Base-by-base conservation (phyloP, 2,113 vertebrate species). In the Anthoscopus minutus region DNA sequence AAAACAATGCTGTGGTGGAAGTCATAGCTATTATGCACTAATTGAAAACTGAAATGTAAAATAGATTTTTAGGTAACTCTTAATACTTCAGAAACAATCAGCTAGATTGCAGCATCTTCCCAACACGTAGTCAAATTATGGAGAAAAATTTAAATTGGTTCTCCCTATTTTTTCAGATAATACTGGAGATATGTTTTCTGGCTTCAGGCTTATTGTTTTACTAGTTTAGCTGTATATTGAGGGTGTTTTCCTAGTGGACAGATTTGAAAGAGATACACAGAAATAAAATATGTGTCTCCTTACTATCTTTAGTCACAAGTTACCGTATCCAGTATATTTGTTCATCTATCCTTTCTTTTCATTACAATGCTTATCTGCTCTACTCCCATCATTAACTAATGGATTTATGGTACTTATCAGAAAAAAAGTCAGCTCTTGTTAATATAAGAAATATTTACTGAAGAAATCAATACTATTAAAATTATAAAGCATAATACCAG, bases 81-180 rank as follows among this genome's bases (percentile, higher is more conserved):
- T 25, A 37, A 31, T 57, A 76, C 9, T 82, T 67, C 9, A 65
- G 57, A 90, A 86, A 74, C 21, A 53, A 65, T 9, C 40, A 81
- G 18, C 0, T 18, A 37, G 15, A 27, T 51, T 48, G 30, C 35
- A 91, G 54, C 30, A 81, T 22, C 53, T 79, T 77, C 84, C 37
- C 40, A 76, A 54, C 2, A 4, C 5, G 53, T 2, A 66, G 42
- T 0, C n/a, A 44, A 67, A 76, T 56, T 76, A 67, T 0, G 1
- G 38, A 67, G 25, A 87, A 60, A 83, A 89, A 54, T 11, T 10
- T 16, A 23, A 70, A 74, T 33, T 33, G 14, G 7, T 45, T 85
- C 28, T 16, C 23, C 11, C 8, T 69, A 1, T 6, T 47, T 58
- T 62, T 76, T 62, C 19, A 66, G 19, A 16, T 42, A 83, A 53